phyloP scores from a whole-genome alignment of 2,797 vertebrate genomes.

The Alca torda region DNA sequence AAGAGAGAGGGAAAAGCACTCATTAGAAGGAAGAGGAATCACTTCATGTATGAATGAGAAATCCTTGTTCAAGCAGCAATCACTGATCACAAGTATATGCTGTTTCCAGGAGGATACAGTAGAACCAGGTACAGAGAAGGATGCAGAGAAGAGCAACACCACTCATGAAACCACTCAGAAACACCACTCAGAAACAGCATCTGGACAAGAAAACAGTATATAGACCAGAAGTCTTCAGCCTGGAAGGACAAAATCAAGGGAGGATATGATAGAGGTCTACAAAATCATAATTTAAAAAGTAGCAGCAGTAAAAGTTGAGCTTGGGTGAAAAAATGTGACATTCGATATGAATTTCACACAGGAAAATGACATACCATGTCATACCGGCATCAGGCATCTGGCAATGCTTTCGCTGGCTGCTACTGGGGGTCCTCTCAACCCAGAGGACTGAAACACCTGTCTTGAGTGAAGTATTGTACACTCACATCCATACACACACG shows the following conservation, averaged over 20 bases:
- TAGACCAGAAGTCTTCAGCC: neutral
- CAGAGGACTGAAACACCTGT: neutral
- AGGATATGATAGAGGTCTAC: neutral
- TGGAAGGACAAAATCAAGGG: neutral
- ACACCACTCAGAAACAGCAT: neutral
- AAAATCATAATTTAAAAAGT: neutral
- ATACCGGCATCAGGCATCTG: neutral
- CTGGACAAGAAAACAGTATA: neutral
- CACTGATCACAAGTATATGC: neutral
- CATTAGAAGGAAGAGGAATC: neutral
- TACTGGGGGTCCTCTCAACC: neutral
- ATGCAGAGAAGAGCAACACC: neutral
- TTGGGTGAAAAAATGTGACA: neutral
- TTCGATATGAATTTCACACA: neutral
- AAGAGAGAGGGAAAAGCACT: neutral
- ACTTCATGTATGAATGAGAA: neutral
- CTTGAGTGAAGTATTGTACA: neutral
- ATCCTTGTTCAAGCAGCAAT: neutral
- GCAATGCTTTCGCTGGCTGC: neutral
- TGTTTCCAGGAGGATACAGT: neutral
- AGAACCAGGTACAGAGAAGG: neutral
- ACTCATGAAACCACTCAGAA: neutral
- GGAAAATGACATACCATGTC: neutral
- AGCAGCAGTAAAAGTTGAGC: neutral
- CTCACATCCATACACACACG: fast-evolving